Evolutionary conservation across 2,888 invertebrate species (phyloP).

Genomic region (Mellilla xanthometata): DNA sequence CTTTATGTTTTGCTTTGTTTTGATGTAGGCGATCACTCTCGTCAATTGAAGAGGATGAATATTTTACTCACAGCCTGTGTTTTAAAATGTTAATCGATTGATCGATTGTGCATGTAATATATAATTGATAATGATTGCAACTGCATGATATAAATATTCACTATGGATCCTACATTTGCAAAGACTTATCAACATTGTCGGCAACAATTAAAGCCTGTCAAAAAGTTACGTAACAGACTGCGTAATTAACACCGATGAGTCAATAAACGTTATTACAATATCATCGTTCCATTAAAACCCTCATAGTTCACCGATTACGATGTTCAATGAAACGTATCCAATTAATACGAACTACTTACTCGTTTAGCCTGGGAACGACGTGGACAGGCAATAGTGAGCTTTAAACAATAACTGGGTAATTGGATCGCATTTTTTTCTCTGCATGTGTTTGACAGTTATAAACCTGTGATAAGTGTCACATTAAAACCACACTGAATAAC

Average conservation of each 20-base stretch:
- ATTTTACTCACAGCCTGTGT: no score
- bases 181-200: not conserved
- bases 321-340: slow-evolving; percentile 31
- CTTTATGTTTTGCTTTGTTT: slow-evolving; percentile 26
- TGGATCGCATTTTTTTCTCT: not conserved
- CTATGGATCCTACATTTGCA: not conserved
- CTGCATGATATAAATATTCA: not conserved
- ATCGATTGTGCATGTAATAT: not conserved
- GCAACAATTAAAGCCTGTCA: slow-evolving; percentile 3
- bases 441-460: slow-evolving; percentile 17
- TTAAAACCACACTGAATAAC: no score
- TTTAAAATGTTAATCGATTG: no score
- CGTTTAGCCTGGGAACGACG: slow-evolving; percentile 24
- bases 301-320: slow-evolving; percentile 31
- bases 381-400: slow-evolving; percentile 18
- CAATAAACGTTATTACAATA: slow-evolving; percentile 22
- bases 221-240: slow-evolving; percentile 25
- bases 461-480: not conserved
- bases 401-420: slow-evolving; percentile 19
- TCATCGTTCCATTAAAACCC: slow-evolving; percentile 20
- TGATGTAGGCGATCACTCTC: not conserved
- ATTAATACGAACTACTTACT: slow-evolving; percentile 24
- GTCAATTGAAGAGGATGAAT: not conserved
- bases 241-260: slow-evolving; percentile 20
- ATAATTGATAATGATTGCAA: no score